Conservation (phyloP, 2,888 invertebrate species). For the Catocala fraxini region DNA sequence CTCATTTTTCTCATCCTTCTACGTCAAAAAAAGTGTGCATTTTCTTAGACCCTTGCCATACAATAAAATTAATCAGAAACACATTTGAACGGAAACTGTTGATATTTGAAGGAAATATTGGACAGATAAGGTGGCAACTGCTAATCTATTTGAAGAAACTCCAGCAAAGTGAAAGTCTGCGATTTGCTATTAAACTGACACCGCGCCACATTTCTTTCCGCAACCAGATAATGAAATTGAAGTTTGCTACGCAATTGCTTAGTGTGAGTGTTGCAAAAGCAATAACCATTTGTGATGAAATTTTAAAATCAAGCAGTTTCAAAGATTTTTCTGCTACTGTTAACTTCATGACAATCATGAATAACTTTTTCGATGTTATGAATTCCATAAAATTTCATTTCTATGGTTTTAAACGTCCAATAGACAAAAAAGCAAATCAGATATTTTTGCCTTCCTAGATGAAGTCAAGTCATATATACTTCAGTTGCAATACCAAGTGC, state of each 20-base stretch:
- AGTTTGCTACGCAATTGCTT: conserved; percentile 18
- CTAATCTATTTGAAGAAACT: conserved; percentile 33
- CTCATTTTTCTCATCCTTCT: conserved; percentile 40
- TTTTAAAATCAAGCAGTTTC: not conserved
- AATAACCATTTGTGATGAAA: conserved; percentile 17
- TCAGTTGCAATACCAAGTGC: too few species aligned
- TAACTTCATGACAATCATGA: conserved; percentile 2
- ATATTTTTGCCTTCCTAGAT: conserved; percentile 10
- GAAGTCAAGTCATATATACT: conserved; percentile 15
- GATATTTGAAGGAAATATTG: conserved; percentile 23
- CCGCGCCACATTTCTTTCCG: conserved; percentile 25
- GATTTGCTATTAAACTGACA: conserved; percentile 35
- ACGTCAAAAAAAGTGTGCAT: conserved; percentile 34
- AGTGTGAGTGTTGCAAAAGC: conserved; percentile 33
- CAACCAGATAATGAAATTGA: conserved; percentile 12
- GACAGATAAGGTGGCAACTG: conserved; percentile 38
- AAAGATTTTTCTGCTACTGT: not conserved
- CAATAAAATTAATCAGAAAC: conserved; percentile 43
- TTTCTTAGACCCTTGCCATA: conserved; percentile 45
- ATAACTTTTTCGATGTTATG: conserved; percentile 19
- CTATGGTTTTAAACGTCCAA: conserved; percentile 19
- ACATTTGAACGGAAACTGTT: conserved; percentile 35
- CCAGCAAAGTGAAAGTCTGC: conserved; percentile 29
- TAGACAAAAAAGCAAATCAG: conserved; percentile 8
- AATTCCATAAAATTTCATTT: conserved; percentile 22